These are phyloP conservation scores for Dimorphilus gyrociliatus DNA, from an alignment of 2,888 invertebrate genomes.

Conservation along the genomic window DNA sequence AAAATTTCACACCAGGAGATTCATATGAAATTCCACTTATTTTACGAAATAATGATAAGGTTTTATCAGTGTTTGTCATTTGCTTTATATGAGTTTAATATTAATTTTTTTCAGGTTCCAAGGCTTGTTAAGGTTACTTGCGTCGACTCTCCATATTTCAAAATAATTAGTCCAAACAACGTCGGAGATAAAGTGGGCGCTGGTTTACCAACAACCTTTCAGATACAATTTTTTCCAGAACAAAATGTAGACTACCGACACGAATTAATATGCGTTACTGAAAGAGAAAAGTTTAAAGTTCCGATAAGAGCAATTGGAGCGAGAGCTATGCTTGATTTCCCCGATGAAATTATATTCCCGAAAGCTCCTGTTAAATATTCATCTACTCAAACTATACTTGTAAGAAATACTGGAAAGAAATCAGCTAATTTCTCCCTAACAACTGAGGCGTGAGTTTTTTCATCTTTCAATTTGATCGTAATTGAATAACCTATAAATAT, in stretches of 20 bases:
- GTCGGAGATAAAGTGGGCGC: conserved; percentile 48
- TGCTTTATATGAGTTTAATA: neutral
- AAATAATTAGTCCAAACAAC: conserved; percentile 32
- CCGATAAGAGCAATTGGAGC: conserved; percentile 43
- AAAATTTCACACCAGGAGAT: conserved; percentile 34
- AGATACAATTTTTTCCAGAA: conserved; percentile 48
- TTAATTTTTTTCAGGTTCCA: conserved; percentile 25
- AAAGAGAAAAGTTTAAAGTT: conserved; percentile 37
- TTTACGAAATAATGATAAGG: conserved; percentile 37
- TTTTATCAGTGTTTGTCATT: no score
- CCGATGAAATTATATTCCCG: conserved; percentile 44
- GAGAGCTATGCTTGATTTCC: conserved; percentile 46
- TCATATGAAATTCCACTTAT: conserved; percentile 34
- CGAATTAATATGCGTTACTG: conserved; percentile 36
- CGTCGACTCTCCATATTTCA: conserved; percentile 37
- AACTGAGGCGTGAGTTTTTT: conserved; percentile 39
- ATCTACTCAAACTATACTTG: conserved; percentile 40
- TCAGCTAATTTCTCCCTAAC: conserved; percentile 41
- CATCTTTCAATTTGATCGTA: neutral
- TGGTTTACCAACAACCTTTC: conserved; percentile 49
- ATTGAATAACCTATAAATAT: neutral
- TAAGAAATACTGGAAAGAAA: conserved; percentile 44
- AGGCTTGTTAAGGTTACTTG: conserved; percentile 35
- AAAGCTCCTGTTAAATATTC: conserved; percentile 43
- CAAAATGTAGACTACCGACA: conserved; percentile 37